Evolutionary conservation across 2,797 vertebrate species (phyloP), one percentile per base, ranked within the genome.

Genomic region (Potorous gilbertii): DNA sequence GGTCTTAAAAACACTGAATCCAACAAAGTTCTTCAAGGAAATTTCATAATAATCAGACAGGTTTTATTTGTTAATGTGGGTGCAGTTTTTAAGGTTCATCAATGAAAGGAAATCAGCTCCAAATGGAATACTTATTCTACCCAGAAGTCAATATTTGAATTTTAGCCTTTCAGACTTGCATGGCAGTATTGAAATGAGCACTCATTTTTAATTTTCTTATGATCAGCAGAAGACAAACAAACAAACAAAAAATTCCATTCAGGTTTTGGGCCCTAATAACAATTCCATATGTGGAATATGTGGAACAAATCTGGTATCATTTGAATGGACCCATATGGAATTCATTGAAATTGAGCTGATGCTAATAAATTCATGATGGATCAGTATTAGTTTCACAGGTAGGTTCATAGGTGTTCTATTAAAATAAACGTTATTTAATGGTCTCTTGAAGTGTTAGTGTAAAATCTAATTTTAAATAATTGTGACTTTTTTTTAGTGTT

Each of bases 311-410:
- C 56, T 97, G 95, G 96, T 97, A 98, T 98, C 97, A 97, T 97
- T 97, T 98, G 97, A 98, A 93, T 97, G 94, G 95, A 95, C 94
- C 95, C 97, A 98, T 97, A 97, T 98, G 97, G 97, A 97, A 98
- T 96, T 98, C 96, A 98, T 97, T 97, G 96, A 74, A 94, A 93
- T 98, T 96, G 97, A 54, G 95, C 40, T 95, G 56, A 89, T 96
- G 89, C 54, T 97, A 98, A 98, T 98, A 96, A 98, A 97, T 98
- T 96, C 95, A 97, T 96, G 97, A 96, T 96, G 97, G 93, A 98
- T 97, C 97, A 97, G 96, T 28, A 98, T 95, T 96, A 98, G 96
- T 87, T 94, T 97, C 97, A 95, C 94, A 96, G 93, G 94, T 96
- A 98, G 56, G 55, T 94, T 97, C 97, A 98, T 98, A 97, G 92